Evolutionary conservation across 2,888 invertebrate genomes (phyloP).

Genomic region (Mechanitis messenoides): DNA sequence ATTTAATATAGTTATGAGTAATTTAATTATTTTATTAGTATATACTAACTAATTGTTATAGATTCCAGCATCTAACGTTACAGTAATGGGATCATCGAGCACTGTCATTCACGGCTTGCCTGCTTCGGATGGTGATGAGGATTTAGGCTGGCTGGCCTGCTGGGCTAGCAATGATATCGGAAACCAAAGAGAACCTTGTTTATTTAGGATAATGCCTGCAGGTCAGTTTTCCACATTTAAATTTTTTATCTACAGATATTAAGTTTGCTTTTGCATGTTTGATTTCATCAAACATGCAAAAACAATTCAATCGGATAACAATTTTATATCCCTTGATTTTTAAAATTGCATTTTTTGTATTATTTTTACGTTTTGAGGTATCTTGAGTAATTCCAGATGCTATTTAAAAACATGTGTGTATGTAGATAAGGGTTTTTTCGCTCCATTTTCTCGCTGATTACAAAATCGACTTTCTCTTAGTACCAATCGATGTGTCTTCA

Average conservation of each 20-base stretch:
- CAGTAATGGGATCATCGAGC: constrained; percentile 73
- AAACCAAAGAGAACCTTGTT: constrained; percentile 86
- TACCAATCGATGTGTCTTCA: too few relatives aligned
- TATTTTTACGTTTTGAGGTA: too few relatives aligned
- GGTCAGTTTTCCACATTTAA: constrained; percentile 70
- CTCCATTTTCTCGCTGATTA: too few relatives aligned
- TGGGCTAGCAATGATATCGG: constrained; percentile 92
- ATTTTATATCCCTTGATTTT: not conserved
- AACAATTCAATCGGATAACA: too few relatives aligned
- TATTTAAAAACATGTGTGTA: too few relatives aligned
- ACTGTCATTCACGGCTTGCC: constrained; percentile 78
- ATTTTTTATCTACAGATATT: not conserved
- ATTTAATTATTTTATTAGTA: too few relatives aligned
- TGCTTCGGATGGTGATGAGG: constrained; percentile 67
- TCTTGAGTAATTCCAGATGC: too few relatives aligned
- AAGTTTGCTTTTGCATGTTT: too few relatives aligned
- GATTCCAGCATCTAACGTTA: constrained; percentile 76
- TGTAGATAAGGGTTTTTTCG: too few relatives aligned
- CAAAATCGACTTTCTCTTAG: too few relatives aligned
- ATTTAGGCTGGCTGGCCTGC: constrained; percentile 89
- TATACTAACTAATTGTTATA: constrained; percentile 19
- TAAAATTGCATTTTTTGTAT: constrained; percentile 2
- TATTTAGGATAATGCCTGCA: constrained; percentile 88
- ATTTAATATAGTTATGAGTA: too few relatives aligned
- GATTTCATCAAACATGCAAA: too few relatives aligned